Percentiles rank a stretch among this genome's conserved stretches.
phyloP scores from a whole-genome alignment of 2,888 invertebrate genomes.

The Dysmachus trigonus region DNA sequence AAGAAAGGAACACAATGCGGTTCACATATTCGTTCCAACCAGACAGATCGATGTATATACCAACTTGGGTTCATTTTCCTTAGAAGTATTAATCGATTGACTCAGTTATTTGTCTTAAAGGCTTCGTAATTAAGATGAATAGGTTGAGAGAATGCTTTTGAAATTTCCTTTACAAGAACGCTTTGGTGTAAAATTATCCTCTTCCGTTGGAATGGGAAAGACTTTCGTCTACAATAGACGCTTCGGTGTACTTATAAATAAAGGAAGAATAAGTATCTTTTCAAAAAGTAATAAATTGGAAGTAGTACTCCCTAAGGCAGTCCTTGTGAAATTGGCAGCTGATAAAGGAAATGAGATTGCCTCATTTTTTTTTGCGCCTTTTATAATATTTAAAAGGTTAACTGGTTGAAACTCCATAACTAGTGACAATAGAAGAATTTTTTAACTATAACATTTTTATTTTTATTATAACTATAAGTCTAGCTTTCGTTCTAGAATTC shows the following conservation, averaged over 20 bases:
- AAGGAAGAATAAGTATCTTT: neutral
- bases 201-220: neutral
- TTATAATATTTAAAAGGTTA: neutral
- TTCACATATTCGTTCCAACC: neutral
- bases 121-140: slow-evolving; percentile 40
- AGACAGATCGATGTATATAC: slow-evolving; percentile 6
- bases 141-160: slow-evolving; percentile 31
- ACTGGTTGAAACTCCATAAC: too few species aligned
- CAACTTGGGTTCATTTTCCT: slow-evolving; percentile 22
- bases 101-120: slow-evolving; percentile 31
- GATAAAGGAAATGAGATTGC: neutral
- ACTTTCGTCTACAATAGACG: neutral
- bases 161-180: slow-evolving; percentile 4
- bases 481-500: too few species aligned
- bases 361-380: neutral
- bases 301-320: neutral
- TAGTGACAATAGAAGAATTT: too few species aligned
- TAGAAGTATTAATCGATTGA: slow-evolving; percentile 37
- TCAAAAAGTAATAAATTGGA: neutral
- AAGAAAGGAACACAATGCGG: neutral
- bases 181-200: slow-evolving; percentile 10
- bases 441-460: too few species aligned
- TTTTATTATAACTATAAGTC: too few species aligned
- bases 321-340: neutral
- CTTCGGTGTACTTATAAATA: neutral